Evolutionary conservation across 2,113 vertebrate species (phyloP).

Genomic region (Platichthys flesus): DNA sequence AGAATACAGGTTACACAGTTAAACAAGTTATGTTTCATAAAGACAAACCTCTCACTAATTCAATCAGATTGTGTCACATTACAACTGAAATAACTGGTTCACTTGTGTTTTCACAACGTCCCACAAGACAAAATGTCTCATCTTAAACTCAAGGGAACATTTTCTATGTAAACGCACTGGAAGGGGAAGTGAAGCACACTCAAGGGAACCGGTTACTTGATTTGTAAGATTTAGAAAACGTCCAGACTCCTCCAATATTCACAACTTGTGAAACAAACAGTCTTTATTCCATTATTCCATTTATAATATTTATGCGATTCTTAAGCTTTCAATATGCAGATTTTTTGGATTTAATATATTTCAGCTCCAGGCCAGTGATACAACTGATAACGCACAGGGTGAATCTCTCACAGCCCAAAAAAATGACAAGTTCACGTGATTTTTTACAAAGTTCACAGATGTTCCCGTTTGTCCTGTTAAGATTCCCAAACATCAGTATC

Average conservation of each 20-base stretch:
- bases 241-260: neutral
- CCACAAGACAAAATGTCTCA: too few relatives aligned
- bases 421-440: neutral
- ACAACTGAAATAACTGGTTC: too few relatives aligned
- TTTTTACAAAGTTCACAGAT: neutral
- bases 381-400: neutral
- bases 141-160: neutral
- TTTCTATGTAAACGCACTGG: neutral
- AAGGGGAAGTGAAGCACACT: neutral
- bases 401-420: neutral
- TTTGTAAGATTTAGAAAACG: neutral
- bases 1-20: constrained; percentile 4
- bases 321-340: too few relatives aligned
- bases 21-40: neutral
- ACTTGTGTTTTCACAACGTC: too few relatives aligned
- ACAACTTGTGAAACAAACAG: too few relatives aligned
- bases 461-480: neutral
- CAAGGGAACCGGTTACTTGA: neutral
- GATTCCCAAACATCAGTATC: constrained; percentile 13
- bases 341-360: too few relatives aligned
- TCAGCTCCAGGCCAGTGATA: neutral
- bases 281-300: too few relatives aligned
- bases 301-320: too few relatives aligned
- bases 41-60: too few relatives aligned
- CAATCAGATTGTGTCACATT: too few relatives aligned